Base-by-base conservation (phyloP, 1,140 invertebrate species). In the Physella acuta region DNA sequence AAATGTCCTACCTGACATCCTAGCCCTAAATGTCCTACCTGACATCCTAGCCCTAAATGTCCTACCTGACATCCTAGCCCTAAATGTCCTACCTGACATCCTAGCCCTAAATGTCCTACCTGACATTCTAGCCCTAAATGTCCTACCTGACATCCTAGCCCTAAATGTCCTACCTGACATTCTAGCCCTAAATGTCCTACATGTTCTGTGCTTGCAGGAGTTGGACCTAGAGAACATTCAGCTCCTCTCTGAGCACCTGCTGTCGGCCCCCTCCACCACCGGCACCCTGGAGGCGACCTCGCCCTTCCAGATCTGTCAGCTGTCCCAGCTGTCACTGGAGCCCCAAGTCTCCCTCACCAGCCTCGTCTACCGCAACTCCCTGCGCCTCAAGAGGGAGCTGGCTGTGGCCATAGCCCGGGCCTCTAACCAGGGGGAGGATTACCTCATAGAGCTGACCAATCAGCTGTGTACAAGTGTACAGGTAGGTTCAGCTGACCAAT, bases 141-240 rank as follows among this genome's bases (percentile, higher is more conserved):
- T 44, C 8, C 8, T 11, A 44, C 39, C 39, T 11, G 39, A 11
- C 8, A 8, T 44, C 20, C 20, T 8, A 8, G 8, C 39, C 20
- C 39, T 11, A 11, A 44, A 44, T 44, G 39, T 44, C 8, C 8
- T 11, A 44, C 39, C 39, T 11, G 39, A 11, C 8, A 8, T 44
- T 44, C 20, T 8, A 8, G 8, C 39, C 20, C 39, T 11, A 20
- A 44, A 44, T 44, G 39, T 44, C 8, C 8, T 11, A 44, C 39
- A 8, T 11, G 39, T 44, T 8, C 39, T 44, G 8, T 44, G 39
- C 52, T 55, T 30, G 11, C 62, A 85, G 70, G 81, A 84, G 61
- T 72, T 85, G 26, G 83, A 86, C 73, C 76, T 85, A 33, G 84
- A 85, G 71, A 86, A 85, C 71, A 78, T 86, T 3, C 82, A 84